phyloP scores from a whole-genome alignment of 2,888 invertebrate genomes.

The Acanthosepion lycidas region DNA sequence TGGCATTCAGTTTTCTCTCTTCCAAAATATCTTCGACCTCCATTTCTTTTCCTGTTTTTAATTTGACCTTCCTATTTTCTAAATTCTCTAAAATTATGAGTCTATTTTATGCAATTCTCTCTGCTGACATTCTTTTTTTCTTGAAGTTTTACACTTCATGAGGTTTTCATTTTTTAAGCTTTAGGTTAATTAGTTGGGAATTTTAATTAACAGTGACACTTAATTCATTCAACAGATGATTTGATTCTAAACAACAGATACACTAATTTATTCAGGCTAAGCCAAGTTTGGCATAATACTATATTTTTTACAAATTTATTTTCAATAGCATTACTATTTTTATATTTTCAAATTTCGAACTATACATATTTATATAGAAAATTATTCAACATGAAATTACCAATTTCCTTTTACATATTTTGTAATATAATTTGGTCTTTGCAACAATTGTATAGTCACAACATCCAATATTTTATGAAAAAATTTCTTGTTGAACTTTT shows the following conservation, averaged over 20 bases:
- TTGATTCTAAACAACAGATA: not conserved
- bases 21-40: too few relatives aligned
- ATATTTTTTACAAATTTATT: not conserved
- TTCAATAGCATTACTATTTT: not conserved
- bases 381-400: too few relatives aligned
- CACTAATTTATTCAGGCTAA: not conserved
- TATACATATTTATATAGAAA: too few relatives aligned
- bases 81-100: not conserved
- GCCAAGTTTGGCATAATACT: not conserved
- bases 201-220: not conserved
- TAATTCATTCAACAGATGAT: not conserved
- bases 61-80: not conserved
- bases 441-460: too few relatives aligned
- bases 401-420: too few relatives aligned
- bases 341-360: too few relatives aligned
- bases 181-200: not conserved
- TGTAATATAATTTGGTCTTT: too few relatives aligned
- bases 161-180: not conserved
- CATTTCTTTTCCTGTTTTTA: not conserved
- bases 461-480: too few relatives aligned
- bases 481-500: too few relatives aligned
- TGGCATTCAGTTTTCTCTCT: too few relatives aligned
- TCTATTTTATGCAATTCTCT: not conserved
- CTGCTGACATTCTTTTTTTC: not conserved
- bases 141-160: not conserved